Evolutionary conservation across 2,113 vertebrate genomes (phyloP), one percentile per base, ranked within the genome.

Genomic region (Perca schrenkii): DNA sequence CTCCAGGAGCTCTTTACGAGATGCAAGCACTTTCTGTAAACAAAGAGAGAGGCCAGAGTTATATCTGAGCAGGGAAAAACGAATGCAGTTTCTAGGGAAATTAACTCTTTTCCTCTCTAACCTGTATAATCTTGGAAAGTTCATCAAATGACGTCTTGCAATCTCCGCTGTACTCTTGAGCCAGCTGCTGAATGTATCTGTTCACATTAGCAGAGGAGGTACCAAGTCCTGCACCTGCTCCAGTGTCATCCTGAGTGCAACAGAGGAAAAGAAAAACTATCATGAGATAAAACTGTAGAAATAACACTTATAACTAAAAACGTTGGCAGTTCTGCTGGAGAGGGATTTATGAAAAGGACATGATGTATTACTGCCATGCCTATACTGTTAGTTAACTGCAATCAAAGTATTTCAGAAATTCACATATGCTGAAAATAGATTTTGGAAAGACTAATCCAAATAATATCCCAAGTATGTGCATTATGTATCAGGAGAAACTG

Each of bases 91-190:
- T 25, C 0, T 4, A 8, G 0, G 2, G 22, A 62, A 25, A 58
- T 22, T 0, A 14, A 46, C 1, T 2, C 0, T 2, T 25, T 69
- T 69, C 17, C 2, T 52, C 16, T 53, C 77, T 56, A 88, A 99
- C 98, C 97, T 99, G 98, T 85, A 99, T 99, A 80, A 99, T 99
- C 93, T 99, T 99, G 72, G 98, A 99, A 60, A 99, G 97, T 46
- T 99, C 98, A 46, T 99, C 98, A 0, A 99, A 99, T 43, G 98
- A 99, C 22, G 97, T 98, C 94, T 98, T 99, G 95, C 98, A 99
- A 88, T 99, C 98, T 13, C 98, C 98, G 1, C 98, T 99, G 79
- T 99, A 99, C 73, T 99, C 98, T 92, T 99, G 98, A 10, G 98
- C 98, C 87, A 99, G 88, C 92, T 99, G 98, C 66, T 99, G 96